Conservation (phyloP, 2,113 vertebrate species). For the Ceyx cyanopectus region DNA sequence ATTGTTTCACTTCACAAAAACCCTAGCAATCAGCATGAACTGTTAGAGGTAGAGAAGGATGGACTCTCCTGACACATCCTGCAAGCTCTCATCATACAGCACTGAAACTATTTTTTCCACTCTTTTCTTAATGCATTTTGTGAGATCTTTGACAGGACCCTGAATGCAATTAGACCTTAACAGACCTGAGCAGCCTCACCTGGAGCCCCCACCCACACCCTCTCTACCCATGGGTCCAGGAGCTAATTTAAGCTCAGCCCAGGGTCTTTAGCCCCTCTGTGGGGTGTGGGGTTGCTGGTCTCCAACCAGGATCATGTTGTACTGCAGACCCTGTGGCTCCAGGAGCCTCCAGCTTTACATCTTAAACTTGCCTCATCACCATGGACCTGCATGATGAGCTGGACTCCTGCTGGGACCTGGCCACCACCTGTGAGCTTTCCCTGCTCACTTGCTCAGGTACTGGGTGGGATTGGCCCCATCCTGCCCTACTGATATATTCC, state of each 20-base stretch:
- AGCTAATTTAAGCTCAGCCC: background rate
- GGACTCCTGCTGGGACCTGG: background rate
- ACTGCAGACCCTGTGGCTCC: fast-evolving
- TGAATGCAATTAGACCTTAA: background rate
- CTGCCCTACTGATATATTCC: background rate
- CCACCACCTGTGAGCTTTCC: too few relatives aligned
- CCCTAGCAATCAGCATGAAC: background rate
- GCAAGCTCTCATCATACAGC: background rate
- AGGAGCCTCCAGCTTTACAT: fast-evolving
- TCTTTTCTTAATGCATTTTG: background rate
- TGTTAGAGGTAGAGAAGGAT: background rate
- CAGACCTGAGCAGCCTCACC: background rate
- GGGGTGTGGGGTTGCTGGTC: background rate
- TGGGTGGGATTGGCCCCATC: background rate
- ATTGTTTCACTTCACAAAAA: background rate
- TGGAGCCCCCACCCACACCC: background rate
- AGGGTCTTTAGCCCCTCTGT: fast-evolving
- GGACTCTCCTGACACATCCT: background rate
- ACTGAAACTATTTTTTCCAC: background rate
- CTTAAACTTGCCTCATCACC: background rate
- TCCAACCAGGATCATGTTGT: background rate
- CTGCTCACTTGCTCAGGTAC: background rate
- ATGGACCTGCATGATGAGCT: fast-evolving
- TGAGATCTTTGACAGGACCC: background rate
- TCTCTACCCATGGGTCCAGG: background rate